These are phyloP conservation scores for Maniola jurtina DNA, from an alignment of 1,140 invertebrate species.

Conservation along the genomic window DNA sequence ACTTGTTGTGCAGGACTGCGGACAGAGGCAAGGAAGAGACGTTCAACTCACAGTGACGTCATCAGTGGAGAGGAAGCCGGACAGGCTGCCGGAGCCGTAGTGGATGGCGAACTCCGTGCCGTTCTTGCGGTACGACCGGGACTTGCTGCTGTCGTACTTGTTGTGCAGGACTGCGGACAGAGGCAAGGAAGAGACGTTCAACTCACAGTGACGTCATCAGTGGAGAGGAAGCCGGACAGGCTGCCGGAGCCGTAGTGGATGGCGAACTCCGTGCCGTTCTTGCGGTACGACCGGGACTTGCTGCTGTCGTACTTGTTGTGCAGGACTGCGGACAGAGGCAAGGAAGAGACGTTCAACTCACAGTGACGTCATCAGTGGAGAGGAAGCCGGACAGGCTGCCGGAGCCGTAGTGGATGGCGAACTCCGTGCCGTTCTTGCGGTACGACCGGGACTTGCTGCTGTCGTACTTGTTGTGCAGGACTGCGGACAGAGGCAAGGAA, in stretches of 20 bases:
- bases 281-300: constrained; percentile 90
- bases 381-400: constrained; percentile 97
- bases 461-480: constrained; percentile 97
- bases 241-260: constrained; percentile 98
- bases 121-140: constrained; percentile 90
- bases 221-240: constrained; percentile 96
- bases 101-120: constrained; percentile 95
- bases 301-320: constrained; percentile 97
- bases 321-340: constrained; percentile 79
- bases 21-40: too few relatives aligned
- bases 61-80: constrained; percentile 96
- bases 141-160: constrained; percentile 95
- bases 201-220: constrained; percentile 91
- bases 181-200: too few relatives aligned
- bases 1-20: constrained; percentile 95
- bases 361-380: constrained; percentile 92
- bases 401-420: constrained; percentile 96
- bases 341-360: too few relatives aligned
- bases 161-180: constrained; percentile 88
- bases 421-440: constrained; percentile 92
- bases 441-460: constrained; percentile 91
- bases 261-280: constrained; percentile 94
- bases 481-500: constrained; percentile 65
- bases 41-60: too few relatives aligned
- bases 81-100: constrained; percentile 97